Percentiles rank a stretch among this genome's conserved stretches.
These are phyloP conservation scores for Epicauta chinensis DNA, from an alignment of 1,140 invertebrate species.

Conservation along the genomic window DNA sequence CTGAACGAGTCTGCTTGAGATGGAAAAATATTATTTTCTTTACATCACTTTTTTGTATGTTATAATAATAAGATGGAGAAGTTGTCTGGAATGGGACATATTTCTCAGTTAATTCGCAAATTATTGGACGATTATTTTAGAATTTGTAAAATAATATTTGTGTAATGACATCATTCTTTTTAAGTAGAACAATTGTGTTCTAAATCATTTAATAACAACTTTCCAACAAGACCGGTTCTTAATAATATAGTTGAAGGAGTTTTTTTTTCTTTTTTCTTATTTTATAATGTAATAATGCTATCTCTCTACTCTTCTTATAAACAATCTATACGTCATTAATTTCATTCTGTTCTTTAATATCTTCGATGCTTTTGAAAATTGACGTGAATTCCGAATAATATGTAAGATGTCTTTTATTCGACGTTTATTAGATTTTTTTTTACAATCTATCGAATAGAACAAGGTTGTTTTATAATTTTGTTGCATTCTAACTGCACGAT, in stretches of 20 bases:
- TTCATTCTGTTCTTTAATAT: neutral
- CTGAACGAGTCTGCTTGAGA: slow-evolving; percentile 35
- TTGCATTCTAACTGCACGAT: neutral
- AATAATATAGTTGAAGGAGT: slow-evolving; percentile 24
- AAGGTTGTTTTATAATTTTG: slow-evolving; percentile 14
- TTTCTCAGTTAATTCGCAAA: slow-evolving; percentile 6
- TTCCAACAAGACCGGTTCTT: slow-evolving; percentile 31
- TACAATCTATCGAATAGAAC: slow-evolving; percentile 8
- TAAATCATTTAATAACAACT: slow-evolving; percentile 34
- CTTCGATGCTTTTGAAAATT: neutral
- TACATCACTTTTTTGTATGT: slow-evolving; percentile 33
- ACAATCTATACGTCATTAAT: slow-evolving; percentile 1
- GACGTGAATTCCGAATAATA: neutral
- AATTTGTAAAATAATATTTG: slow-evolving; percentile 19
- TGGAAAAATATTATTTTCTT: slow-evolving; percentile 42
- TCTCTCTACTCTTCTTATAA: neutral
- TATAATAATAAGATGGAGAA: slow-evolving; percentile 13
- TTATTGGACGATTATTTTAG: slow-evolving; percentile 9
- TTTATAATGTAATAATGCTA: slow-evolving; percentile 26
- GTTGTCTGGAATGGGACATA: slow-evolving; percentile 24
- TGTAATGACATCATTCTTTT: slow-evolving; percentile 31
- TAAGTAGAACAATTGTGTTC: slow-evolving; percentile 32
- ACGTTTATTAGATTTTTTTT: slow-evolving; percentile 21
- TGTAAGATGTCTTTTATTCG: slow-evolving; percentile 12
- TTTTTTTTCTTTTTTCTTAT: slow-evolving; percentile 10